Percentiles rank a stretch among this genome's conserved stretches.
Evolutionary conservation across 2,888 invertebrate species (phyloP).

Genomic region (Geophilus truncorum): DNA sequence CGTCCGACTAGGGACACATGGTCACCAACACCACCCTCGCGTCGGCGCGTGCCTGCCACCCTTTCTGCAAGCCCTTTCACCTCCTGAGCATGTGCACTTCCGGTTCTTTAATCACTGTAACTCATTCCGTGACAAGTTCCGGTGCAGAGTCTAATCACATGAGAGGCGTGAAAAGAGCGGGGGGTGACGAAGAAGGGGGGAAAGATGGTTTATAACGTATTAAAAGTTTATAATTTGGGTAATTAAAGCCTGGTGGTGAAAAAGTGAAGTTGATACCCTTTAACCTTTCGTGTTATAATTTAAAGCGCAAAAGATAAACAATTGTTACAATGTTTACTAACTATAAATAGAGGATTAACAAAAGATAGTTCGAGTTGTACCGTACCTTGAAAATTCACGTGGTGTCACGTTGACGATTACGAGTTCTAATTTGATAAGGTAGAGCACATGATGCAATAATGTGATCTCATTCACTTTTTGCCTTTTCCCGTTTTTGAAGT

Average conservation of each 20-base stretch:
- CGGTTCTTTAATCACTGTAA: not conserved
- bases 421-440: not conserved
- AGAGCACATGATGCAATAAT: not conserved
- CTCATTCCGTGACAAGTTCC: not conserved
- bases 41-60: not conserved
- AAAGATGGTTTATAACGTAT: too few relatives aligned
- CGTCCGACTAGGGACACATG: not conserved
- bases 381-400: too few relatives aligned
- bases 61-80: not conserved
- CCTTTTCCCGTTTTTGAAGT: too few relatives aligned
- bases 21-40: not conserved
- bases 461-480: not conserved
- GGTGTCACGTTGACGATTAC: not conserved
- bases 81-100: not conserved
- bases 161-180: not conserved
- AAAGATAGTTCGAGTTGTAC: too few relatives aligned
- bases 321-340: too few relatives aligned
- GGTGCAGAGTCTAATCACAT: not conserved
- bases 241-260: too few relatives aligned
- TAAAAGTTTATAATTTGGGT: too few relatives aligned
- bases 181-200: too few relatives aligned
- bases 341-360: too few relatives aligned
- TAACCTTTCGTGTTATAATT: too few relatives aligned
- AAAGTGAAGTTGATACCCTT: too few relatives aligned
- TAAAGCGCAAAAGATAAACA: too few relatives aligned